Conservation (phyloP, 2,888 invertebrate genomes). For the Gerris lacustris region DNA sequence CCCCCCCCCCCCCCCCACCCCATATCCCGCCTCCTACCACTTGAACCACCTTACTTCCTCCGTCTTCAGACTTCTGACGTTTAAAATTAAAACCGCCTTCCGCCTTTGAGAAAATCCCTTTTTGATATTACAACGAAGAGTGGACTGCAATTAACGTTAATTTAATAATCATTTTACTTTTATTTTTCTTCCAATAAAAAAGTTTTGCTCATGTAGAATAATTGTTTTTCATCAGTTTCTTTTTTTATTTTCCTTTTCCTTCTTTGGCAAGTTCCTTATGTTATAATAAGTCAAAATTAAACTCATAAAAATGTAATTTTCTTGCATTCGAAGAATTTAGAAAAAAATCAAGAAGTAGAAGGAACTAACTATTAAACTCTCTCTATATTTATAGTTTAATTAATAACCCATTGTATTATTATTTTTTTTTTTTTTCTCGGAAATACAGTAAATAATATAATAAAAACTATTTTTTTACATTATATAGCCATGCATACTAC, state of each 20-base stretch:
- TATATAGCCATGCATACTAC: too few species aligned
- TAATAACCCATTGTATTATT: too few species aligned
- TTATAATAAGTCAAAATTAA: too few species aligned
- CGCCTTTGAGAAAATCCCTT: neutral
- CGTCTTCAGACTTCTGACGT: constrained; percentile 2
- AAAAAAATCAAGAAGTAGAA: too few species aligned
- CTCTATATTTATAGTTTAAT: too few species aligned
- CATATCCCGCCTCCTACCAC: neutral
- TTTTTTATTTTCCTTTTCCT: neutral
- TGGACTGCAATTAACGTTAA: constrained; percentile 3
- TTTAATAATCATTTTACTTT: constrained; percentile 1
- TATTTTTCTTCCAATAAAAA: neutral
- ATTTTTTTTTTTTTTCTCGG: too few species aligned
- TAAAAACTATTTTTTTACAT: too few species aligned
- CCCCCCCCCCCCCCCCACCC: neutral
- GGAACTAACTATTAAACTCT: too few species aligned
- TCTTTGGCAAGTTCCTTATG: too few species aligned
- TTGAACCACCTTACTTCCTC: neutral
- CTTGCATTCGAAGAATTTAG: too few species aligned
- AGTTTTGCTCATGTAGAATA: neutral
- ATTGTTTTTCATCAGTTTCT: neutral
- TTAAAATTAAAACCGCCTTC: neutral
- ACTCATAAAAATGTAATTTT: too few species aligned
- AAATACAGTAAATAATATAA: too few species aligned
- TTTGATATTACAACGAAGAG: neutral